Base-by-base conservation (phyloP, 2,113 vertebrate genomes). In the Campylomormyrus tamandua region DNA sequence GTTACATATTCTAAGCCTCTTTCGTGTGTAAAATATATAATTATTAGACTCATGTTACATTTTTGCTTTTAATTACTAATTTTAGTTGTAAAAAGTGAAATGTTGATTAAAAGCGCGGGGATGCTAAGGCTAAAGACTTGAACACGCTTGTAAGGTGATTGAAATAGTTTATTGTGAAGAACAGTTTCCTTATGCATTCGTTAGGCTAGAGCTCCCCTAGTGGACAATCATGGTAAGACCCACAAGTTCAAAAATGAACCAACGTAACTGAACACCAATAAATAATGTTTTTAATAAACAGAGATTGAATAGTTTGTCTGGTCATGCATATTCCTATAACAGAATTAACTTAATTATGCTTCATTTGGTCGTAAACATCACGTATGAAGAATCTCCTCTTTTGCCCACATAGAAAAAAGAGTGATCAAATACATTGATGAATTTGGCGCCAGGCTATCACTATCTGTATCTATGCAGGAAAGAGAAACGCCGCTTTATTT, bases 161-260 rank as follows among this genome's bases (percentile, higher is more conserved):
- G 83, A 48, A 84, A 45, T 6, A 42, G 77, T 45, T 83, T 45
- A 83, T 27, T 31, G 3, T 24, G 27, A 42, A 6, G 77, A 52
- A 52, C 62, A 5, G 24, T 50, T 87, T 86, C 42, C 89, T 53
- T 7, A 31, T 35, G 31, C 90, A 95, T 95, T 95, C 90, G 92
- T 94, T 91, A 92, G 94, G 93, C 92, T 91, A 93, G 91, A 92
- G 93, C 93, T 94, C 95, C 95, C 92, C 95, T 93, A 89, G 93
- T 94, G 95, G 94, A 87, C 24, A 19, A 35, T 1, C 83, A 10
- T 46, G 83, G 17, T 83, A 24, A 48, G 24, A 84, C 45, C 45
- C 83, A 45, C 45, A 42, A 84, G 10, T 84, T 39, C 45, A 46
- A 24, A 46, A 84, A 84, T 3, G 45, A 84, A 48, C 39, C 42